Evolutionary conservation across 2,113 vertebrate genomes (phyloP), one percentile per base, ranked within the genome.

Genomic region (Equus quagga): DNA sequence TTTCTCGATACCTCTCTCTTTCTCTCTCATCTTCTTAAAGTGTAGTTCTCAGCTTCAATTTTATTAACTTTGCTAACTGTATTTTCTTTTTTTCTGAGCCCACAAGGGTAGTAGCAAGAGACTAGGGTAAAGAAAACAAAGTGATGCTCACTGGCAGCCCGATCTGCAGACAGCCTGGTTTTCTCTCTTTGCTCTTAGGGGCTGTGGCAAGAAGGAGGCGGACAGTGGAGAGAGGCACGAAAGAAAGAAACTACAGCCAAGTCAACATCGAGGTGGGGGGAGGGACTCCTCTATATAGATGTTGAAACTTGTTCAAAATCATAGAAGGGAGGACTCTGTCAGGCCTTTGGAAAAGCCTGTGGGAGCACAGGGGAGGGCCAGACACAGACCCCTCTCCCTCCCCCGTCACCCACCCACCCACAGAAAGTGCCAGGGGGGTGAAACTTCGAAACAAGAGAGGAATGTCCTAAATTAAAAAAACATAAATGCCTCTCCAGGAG

Each of bases 391-490:
- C 84, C 54, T 62, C 60, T 23, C 31, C 26, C 65, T 65, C 75
- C 33, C 46, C 70, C 14, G 5, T 54, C n/a, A 69, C 72, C 73
- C 36, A 70, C 73, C 51, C 3, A 2, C 94, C 90, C 94, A 62
- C 69, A 88, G 87, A 97, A 96, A 93, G 84, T 51, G 93, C 97
- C 87, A 91, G 26, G 7, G 85, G 85, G 94, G 81, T 5, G 0
- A 91, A 97, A 79, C 41, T 46, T 49, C 81, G 75, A 96, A 96
- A 91, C 76, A 76, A 83, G 69, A 82, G 78, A 95, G 83, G 78
- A 95, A 93, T 95, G 81, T 96, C 86, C 95, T 98, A 96, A 93
- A 96, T 96, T 92, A 11, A 60, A 95, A 97, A 76, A 80, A 75
- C 0, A 3, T 56, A 96, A 96, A 90, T 60, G 83, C 87, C 87